phyloP scores from a whole-genome alignment of 92 coral and sea anemone species.

The Metridium senile region DNA sequence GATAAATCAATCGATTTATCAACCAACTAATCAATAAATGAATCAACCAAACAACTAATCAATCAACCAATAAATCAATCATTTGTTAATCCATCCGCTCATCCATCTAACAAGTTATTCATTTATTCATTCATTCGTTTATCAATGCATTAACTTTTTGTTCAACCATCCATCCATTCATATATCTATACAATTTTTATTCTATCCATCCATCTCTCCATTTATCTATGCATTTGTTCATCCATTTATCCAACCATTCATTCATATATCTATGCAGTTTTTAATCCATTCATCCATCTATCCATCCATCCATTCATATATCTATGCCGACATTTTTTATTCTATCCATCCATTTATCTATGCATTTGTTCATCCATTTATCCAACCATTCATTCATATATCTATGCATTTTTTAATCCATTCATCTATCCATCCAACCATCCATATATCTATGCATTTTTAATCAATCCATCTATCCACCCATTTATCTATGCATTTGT shows the following conservation, averaged over 20 bases:
- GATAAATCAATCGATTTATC: background rate
- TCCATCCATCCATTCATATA: constrained; percentile 2
- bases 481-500: too few species aligned
- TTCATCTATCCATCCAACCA: too few species aligned
- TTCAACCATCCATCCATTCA: background rate
- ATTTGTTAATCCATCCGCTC: background rate
- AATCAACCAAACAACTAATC: background rate
- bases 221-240: background rate
- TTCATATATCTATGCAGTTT: background rate
- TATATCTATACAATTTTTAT: background rate
- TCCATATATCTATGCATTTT: too few species aligned
- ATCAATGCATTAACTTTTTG: background rate
- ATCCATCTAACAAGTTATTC: background rate
- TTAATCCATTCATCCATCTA: background rate
- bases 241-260: background rate
- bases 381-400: too few species aligned
- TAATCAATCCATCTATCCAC: too few species aligned
- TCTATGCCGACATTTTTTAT: background rate
- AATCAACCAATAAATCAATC: background rate
- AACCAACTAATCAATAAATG: background rate
- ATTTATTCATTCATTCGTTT: background rate
- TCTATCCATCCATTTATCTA: too few species aligned
- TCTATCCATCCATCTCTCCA: background rate
- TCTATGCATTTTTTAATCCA: too few species aligned
- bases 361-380: too few species aligned